A percentile compares a stretch with the other conserved stretches of the same genome.
These are phyloP conservation scores for Florisuga fusca DNA, from an alignment of 2,797 vertebrate species.

Conservation along the genomic window DNA sequence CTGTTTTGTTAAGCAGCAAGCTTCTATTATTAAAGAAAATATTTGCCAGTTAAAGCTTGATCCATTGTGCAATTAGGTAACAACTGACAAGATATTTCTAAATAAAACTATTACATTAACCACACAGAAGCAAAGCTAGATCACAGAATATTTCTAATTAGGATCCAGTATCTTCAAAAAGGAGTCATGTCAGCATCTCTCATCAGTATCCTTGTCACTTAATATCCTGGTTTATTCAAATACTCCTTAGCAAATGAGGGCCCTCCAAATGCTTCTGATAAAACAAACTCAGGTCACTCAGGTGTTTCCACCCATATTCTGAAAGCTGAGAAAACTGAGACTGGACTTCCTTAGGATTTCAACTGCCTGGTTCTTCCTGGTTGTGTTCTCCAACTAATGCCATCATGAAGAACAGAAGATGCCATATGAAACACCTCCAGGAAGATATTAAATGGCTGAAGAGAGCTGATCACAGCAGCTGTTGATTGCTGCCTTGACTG, in stretches of 20 bases:
- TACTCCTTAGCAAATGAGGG: background rate
- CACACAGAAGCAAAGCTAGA: background rate
- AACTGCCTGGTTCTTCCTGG: background rate
- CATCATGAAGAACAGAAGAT: background rate
- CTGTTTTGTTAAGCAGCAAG: slow-evolving; percentile 3
- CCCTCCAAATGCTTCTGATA: background rate
- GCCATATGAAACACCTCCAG: background rate
- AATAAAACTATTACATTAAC: background rate
- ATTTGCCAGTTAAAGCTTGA: slow-evolving; percentile 1
- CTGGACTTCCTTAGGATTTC: background rate
- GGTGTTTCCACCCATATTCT: background rate
- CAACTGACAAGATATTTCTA: background rate
- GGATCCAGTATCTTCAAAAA: background rate
- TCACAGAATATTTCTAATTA: background rate
- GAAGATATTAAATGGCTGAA: background rate
- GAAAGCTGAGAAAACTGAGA: background rate
- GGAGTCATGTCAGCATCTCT: background rate
- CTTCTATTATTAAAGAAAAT: background rate
- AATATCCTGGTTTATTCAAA: background rate
- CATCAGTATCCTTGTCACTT: background rate
- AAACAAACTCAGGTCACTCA: background rate
- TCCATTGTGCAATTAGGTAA: slow-evolving; percentile 16
- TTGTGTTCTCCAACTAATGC: background rate
- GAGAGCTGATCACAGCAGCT: background rate
- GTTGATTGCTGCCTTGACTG: background rate